phyloP scores from a whole-genome alignment of 2,888 invertebrate genomes.

The Halocaridina rubra region DNA sequence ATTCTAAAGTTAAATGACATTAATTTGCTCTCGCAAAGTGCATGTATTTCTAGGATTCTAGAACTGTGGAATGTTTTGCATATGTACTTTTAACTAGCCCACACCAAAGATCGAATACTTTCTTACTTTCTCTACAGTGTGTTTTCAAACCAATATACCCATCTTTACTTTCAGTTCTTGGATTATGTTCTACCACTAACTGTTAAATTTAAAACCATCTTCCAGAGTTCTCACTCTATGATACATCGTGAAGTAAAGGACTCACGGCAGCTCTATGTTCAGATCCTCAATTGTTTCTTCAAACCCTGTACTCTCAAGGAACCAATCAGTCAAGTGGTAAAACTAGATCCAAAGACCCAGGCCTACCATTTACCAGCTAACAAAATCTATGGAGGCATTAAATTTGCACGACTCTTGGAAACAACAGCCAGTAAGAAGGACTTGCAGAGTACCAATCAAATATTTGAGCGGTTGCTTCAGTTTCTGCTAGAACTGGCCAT shows the following conservation, averaged over 20 bases:
- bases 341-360: conserved; percentile 22
- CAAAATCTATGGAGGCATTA: conserved; percentile 33
- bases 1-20: neutral
- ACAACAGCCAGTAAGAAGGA: conserved; percentile 21
- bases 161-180: neutral
- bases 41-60: conserved; percentile 4
- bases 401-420: conserved; percentile 18
- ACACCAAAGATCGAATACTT: neutral
- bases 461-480: conserved; percentile 20
- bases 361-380: conserved; percentile 27
- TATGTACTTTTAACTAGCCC: neutral
- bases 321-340: conserved; percentile 31
- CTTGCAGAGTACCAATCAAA: neutral
- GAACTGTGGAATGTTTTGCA: conserved; percentile 4
- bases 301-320: conserved; percentile 16
- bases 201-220: neutral
- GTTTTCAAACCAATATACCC: neutral
- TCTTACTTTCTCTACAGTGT: neutral
- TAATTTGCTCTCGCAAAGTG: neutral
- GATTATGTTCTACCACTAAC: neutral
- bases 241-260: conserved; percentile 2
- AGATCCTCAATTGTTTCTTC: conserved; percentile 13
- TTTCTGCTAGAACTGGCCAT: conserved; percentile 19
- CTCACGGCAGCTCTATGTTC: conserved; percentile 3
- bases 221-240: neutral